Evolutionary conservation across 2,888 invertebrate species (phyloP), one percentile per base, ranked within the genome.

Genomic region (Carcina quercana): DNA sequence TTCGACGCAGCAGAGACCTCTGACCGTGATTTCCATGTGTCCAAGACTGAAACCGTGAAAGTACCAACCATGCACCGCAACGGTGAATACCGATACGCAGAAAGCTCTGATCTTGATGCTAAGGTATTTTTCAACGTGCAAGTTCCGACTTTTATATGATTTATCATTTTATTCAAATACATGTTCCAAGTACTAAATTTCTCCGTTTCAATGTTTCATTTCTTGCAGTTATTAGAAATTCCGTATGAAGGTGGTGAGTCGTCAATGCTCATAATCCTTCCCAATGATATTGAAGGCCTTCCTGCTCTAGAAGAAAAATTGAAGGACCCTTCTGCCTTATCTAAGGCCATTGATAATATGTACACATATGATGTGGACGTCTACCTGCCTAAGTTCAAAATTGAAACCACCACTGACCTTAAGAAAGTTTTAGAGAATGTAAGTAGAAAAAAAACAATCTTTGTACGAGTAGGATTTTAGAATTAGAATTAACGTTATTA

Each of bases 371-470:
- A 89, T 51, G 89, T 94, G 2, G 60, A 84, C 1, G 82, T 95
- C 0, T 79, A 73, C 17, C 59, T 95, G 29, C 95, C 95, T 0
- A 93, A 88, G 58, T 95, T 95, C 62, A 91, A 89, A 62, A 87
- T 94, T 30, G 93, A 95, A 68, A 88, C 87, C 10, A 86, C 85
- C n/a, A 86, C 90, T 3, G 59, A 91, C 32, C 76, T 95, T 10
- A 86, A 86, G 35, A 64, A 84, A 0, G 64, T 87, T 13, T 74
- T 94, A 3, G 28, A 59, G 27, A 78, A 89, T 59, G 94, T 94
- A 63, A 68, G 53, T 50, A 35, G 25, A 3, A 14, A 22, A 7
- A 11, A 11, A n/a, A n/a, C n/a, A n/a, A n/a, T n/a, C n/a, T n/a
- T n/a, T n/a, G n/a, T n/a, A n/a, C n/a, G n/a, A n/a, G n/a, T n/a